A percentile compares a stretch with the other conserved stretches of the same genome.
Conservation (phyloP, 1,140 invertebrate species). For the Zaprionus davidi region DNA sequence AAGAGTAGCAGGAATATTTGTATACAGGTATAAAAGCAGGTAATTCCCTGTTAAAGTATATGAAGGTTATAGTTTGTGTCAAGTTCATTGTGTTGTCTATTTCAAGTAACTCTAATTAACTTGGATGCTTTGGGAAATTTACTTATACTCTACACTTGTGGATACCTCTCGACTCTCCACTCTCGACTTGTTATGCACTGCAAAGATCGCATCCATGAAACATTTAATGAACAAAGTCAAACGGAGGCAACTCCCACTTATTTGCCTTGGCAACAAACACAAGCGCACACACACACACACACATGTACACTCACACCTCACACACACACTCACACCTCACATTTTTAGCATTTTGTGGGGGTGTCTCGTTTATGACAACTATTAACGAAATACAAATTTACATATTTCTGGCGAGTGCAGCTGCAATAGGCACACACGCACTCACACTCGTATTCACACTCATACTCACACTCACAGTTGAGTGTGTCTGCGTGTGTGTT, state of each 20-base stretch:
- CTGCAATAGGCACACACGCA: slow-evolving; percentile 40
- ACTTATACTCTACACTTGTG: neutral
- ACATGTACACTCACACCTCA: no score
- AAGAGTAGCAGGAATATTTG: no score
- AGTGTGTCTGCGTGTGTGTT: slow-evolving; percentile 38
- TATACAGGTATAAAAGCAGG: no score
- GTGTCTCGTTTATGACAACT: slow-evolving; percentile 59
- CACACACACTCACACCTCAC: slow-evolving; percentile 35
- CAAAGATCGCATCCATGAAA: neutral
- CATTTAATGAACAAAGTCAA: slow-evolving; percentile 1
- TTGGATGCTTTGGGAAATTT: neutral
- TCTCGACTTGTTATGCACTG: no score
- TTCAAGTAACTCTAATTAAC: neutral
- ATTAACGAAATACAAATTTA: slow-evolving; percentile 67
- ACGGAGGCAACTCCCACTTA: slow-evolving; percentile 37
- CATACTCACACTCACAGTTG: neutral
- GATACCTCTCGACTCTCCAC: neutral
- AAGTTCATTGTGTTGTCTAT: no score
- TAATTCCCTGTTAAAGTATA: neutral
- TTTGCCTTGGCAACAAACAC: slow-evolving; percentile 47
- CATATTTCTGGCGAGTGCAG: slow-evolving; percentile 65
- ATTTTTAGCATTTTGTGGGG: slow-evolving; percentile 62
- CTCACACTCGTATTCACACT: neutral
- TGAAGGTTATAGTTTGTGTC: no score
- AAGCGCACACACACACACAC: slow-evolving; percentile 18